Percentiles rank a stretch among this genome's conserved stretches.
phyloP scores from a whole-genome alignment of 2,888 invertebrate genomes.

The Hydrotaea diabolus region DNA sequence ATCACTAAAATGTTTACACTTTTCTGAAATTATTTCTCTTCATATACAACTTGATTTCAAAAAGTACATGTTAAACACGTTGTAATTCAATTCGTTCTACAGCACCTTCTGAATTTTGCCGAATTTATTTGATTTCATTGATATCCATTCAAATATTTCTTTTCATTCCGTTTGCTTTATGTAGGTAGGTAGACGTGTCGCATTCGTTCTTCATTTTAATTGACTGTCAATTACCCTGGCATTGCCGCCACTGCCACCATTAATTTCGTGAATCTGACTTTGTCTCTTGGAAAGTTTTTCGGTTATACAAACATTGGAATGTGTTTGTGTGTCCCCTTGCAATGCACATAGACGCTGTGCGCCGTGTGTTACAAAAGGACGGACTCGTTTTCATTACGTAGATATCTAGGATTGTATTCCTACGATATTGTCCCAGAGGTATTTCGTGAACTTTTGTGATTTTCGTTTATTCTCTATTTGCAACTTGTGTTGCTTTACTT shows the following conservation, averaged over 20 bases:
- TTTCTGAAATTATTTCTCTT: neutral
- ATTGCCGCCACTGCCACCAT: conserved; percentile 33
- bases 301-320: neutral
- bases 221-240: conserved; percentile 60
- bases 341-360: neutral
- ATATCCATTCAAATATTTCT: conserved; percentile 34
- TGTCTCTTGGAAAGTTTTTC: neutral
- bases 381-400: conserved; percentile 39
- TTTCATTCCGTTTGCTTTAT: neutral
- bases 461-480: conserved; percentile 15
- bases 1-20: neutral
- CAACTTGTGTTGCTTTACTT: neutral
- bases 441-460: conserved; percentile 40
- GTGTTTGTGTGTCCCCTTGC: neutral
- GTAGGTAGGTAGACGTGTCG: neutral
- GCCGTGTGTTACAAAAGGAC: neutral
- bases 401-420: conserved; percentile 52
- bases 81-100: conserved; percentile 64
- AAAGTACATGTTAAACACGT: conserved; percentile 60
- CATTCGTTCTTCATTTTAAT: conserved; percentile 60
- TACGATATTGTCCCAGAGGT: conserved; percentile 56
- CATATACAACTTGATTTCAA: conserved; percentile 45
- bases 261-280: neutral
- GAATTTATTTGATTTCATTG: conserved; percentile 56
- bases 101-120: conserved; percentile 55